A percentile compares a stretch with the other conserved stretches of the same genome.
phyloP scores from a whole-genome alignment of 1,140 invertebrate genomes.

The Homalodisca vitripennis region DNA sequence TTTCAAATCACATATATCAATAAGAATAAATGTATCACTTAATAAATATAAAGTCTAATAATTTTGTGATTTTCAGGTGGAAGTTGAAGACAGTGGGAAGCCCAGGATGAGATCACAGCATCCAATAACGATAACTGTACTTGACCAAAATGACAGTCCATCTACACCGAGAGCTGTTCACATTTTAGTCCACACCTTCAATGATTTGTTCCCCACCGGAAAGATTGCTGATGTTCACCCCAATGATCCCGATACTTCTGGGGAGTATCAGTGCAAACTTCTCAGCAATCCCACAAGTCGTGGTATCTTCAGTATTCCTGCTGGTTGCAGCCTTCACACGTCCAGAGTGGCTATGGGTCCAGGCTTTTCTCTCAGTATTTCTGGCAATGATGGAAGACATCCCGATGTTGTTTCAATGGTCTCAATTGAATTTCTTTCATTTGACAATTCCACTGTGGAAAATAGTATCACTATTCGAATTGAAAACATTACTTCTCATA shows the following conservation, averaged over 20 bases:
- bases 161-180: conserved; percentile 80
- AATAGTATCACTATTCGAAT: conserved; percentile 79
- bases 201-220: conserved; percentile 65
- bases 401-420: conserved; percentile 80
- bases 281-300: conserved; percentile 56
- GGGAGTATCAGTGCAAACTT: conserved; percentile 84
- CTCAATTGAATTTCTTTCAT: conserved; percentile 74
- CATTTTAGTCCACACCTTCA: conserved; percentile 76
- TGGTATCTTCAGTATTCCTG: conserved; percentile 68
- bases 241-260: conserved; percentile 83
- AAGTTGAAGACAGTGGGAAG: conserved; percentile 86
- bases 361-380: conserved; percentile 72
- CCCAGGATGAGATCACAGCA: conserved; percentile 80
- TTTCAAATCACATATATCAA: background rate
- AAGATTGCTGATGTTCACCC: conserved; percentile 90
- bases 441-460: conserved; percentile 77
- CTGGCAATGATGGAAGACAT: conserved; percentile 87
- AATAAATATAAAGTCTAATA: no score
- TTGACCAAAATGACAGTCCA: conserved; percentile 91
- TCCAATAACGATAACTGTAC: conserved; percentile 70
- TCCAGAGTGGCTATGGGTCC: conserved; percentile 60
- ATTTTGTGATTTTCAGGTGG: conserved; percentile 55
- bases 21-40: background rate
- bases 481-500: conserved; percentile 65
- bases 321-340: conserved; percentile 76